Percentiles rank a stretch among this genome's conserved stretches.
Evolutionary conservation across 2,797 vertebrate genomes (phyloP).

Genomic region (Schizopygopsis pylzovi): DNA sequence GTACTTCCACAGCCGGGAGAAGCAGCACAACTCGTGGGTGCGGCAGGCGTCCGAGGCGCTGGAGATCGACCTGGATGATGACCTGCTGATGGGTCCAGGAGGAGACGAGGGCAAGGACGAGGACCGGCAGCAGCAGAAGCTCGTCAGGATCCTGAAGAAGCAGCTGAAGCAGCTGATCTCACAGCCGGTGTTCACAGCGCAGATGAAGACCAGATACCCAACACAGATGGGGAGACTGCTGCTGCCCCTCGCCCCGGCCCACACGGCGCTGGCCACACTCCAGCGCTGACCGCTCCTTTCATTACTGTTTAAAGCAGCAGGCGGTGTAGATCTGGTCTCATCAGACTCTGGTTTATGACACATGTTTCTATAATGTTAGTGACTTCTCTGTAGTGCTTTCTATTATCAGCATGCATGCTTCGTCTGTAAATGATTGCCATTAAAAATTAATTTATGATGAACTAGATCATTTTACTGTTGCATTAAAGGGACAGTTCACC

Average conservation of each 20-base stretch:
- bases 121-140: slow-evolving; percentile 85
- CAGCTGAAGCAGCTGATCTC: slow-evolving; percentile 86
- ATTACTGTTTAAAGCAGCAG: too few species aligned
- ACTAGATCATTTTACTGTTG: not conserved
- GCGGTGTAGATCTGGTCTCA: too few species aligned
- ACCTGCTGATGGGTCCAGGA: slow-evolving; percentile 89
- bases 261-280: slow-evolving; percentile 78
- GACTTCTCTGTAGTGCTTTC: not conserved
- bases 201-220: slow-evolving; percentile 91
- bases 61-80: slow-evolving; percentile 92
- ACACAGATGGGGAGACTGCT: slow-evolving; percentile 89
- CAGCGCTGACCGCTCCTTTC: too few species aligned
- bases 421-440: not conserved
- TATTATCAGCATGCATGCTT: too few species aligned
- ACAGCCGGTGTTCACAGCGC: slow-evolving; percentile 85
- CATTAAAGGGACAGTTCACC: too few species aligned
- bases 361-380: slow-evolving; percentile 32
- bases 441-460: not conserved
- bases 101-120: slow-evolving; percentile 75
- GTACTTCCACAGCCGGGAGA: slow-evolving; percentile 87
- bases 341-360: too few species aligned
- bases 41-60: slow-evolving; percentile 90
- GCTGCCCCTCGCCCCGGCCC: slow-evolving; percentile 64
- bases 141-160: slow-evolving; percentile 89
- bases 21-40: slow-evolving; percentile 95